A percentile compares a stretch with the other conserved stretches of the same genome.
phyloP scores from a whole-genome alignment of 1,140 invertebrate genomes.

The Neuroterus valhalla region DNA sequence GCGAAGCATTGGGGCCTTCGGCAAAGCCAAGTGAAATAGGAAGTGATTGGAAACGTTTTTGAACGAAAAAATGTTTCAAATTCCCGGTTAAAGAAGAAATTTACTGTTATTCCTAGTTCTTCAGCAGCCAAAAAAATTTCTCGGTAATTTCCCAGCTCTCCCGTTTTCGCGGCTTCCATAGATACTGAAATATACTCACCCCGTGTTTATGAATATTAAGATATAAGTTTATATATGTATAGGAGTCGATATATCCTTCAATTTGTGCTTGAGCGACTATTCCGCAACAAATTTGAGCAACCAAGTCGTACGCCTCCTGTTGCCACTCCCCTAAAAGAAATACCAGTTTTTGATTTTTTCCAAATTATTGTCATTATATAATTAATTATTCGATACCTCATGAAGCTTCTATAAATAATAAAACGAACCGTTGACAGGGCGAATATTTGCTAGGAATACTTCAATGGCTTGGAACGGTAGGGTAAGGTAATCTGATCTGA shows the following conservation, averaged over 20 bases:
- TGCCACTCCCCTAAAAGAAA: slow-evolving; percentile 78
- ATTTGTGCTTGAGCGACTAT: slow-evolving; percentile 91
- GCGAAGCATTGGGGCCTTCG: too few relatives aligned
- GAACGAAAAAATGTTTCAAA: too few relatives aligned
- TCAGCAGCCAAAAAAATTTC: too few relatives aligned
- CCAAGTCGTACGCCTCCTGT: slow-evolving; percentile 83
- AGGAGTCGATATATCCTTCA: slow-evolving; percentile 82
- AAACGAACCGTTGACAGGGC: slow-evolving; percentile 83
- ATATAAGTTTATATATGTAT: slow-evolving; percentile 65
- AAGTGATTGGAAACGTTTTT: too few relatives aligned
- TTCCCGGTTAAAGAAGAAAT: too few relatives aligned
- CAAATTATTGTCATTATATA: slow-evolving; percentile 35
- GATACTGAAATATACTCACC: slow-evolving; percentile 52
- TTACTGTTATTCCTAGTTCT: too few relatives aligned
- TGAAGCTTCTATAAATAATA: slow-evolving; percentile 31
- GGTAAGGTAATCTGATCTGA: slow-evolving; percentile 92
- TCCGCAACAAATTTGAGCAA: slow-evolving; percentile 85
- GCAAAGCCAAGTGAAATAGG: too few relatives aligned
- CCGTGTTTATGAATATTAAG: slow-evolving; percentile 67
- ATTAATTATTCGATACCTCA: slow-evolving; percentile 33
- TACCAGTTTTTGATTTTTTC: slow-evolving; percentile 33
- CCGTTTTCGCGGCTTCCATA: too few relatives aligned
- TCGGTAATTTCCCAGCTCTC: too few relatives aligned
- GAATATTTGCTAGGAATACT: slow-evolving; percentile 92
- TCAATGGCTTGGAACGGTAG: slow-evolving; percentile 97